phyloP scores from a whole-genome alignment of 2,797 vertebrate genomes.

The Odontamblyopus lacepedii region DNA sequence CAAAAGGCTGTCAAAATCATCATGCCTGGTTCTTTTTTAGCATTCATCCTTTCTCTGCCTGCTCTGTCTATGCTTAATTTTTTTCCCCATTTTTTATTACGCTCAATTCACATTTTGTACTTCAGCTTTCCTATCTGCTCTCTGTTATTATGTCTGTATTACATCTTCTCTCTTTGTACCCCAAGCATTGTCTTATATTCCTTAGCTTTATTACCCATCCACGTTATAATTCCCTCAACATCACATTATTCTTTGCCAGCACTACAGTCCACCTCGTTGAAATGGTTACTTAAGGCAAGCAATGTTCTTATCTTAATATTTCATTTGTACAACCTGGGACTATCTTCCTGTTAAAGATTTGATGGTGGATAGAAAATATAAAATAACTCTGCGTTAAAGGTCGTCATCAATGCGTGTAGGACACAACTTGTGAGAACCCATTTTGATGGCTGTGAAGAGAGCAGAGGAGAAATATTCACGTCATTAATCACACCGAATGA shows the following conservation, averaged over 20 bases:
- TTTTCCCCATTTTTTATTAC: slow-evolving; percentile 77
- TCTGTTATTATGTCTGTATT: slow-evolving; percentile 44
- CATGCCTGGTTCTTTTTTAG: slow-evolving; percentile 22
- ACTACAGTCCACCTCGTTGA: slow-evolving; percentile 35
- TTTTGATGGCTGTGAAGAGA: slow-evolving; percentile 62
- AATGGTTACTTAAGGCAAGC: slow-evolving; percentile 53
- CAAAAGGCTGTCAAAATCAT: slow-evolving; percentile 32
- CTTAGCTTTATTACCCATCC: slow-evolving; percentile 41
- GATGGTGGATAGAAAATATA: slow-evolving; percentile 7
- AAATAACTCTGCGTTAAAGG: slow-evolving; percentile 34
- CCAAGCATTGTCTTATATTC: slow-evolving; percentile 28
- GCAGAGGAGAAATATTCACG: slow-evolving; percentile 14
- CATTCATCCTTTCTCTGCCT: slow-evolving; percentile 29
- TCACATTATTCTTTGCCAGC: slow-evolving; percentile 25
- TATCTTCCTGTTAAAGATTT: slow-evolving; percentile 1
- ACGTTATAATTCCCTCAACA: slow-evolving; percentile 35
- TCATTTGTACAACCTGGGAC: slow-evolving; percentile 7
- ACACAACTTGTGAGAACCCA: slow-evolving; percentile 63
- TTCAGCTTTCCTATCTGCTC: slow-evolving; percentile 46
- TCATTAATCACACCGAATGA: neutral
- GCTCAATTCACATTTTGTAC: slow-evolving; percentile 67
- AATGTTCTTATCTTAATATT: slow-evolving; percentile 26
- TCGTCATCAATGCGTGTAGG: slow-evolving; percentile 38
- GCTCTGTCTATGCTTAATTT: slow-evolving; percentile 64
- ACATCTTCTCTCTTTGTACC: slow-evolving; percentile 50